Evolutionary conservation across 2,888 invertebrate genomes (phyloP), one percentile per base, ranked within the genome.

Genomic region (Amblyjoppa proteus): DNA sequence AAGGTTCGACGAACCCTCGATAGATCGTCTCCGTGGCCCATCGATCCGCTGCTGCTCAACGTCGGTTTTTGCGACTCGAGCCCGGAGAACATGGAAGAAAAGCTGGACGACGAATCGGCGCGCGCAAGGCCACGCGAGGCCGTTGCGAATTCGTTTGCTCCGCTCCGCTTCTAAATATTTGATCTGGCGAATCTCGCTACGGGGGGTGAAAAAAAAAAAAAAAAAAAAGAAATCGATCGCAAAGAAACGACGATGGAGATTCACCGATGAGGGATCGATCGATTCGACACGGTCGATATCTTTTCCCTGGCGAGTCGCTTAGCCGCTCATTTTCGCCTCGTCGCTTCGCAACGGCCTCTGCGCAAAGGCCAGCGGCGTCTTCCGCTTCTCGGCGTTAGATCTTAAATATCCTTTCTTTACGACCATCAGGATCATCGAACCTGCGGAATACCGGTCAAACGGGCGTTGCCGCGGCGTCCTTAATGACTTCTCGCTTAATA

Each of bases 61-160:
- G 11, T 68, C 56, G 51, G 0, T 16, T 66, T 53, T 68, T 61
- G 1, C 28, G 11, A 69, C 20, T 45, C 34, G 16, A 61, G 31
- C 25, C 20, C 7, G 13, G 11, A 20, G 56, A 49, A 77, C 16
- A 34, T 49, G 6, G 70, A 71, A 66, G 71, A 82, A 81, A 70
- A 74, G 25, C 34, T 41, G n/a, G 45, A 25, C 9, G n/a, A 49
- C 41, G 16, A 20, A 28, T 25, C 25, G 7, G 25, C 58, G 76
- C 83, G 64, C 74, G 73, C 75, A 84, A 88, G 90, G 88, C 88
- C 87, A 87, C 81, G 81, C 79, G 77, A 66, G 76, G 75, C 84
- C 89, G 85, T 88, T 69, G 85, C 89, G 64, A 88, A 89, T 90
- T 88, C 89, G 89, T 90, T 88, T 89, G 84, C 79, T 5, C 16